Conservation (phyloP, 1,140 invertebrate species). For the Cheumatopsyche charites region DNA sequence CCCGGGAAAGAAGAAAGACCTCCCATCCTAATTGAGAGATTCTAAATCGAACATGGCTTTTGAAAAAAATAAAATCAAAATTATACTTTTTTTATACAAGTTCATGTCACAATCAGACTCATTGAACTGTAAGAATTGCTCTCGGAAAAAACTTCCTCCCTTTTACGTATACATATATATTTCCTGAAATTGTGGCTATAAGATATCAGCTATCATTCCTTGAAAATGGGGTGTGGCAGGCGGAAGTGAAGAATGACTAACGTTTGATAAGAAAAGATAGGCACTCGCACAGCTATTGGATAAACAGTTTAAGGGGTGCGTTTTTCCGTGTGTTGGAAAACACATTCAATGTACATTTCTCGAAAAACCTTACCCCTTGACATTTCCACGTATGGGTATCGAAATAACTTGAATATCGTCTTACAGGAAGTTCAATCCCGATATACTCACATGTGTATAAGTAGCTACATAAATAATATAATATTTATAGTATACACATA, state of each 20-base stretch:
- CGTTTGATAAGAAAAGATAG: slow-evolving; percentile 41
- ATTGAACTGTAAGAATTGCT: no score
- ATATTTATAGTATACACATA: no score
- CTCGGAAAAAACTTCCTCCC: slow-evolving; percentile 10
- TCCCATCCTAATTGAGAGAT: neutral
- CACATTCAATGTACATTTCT: neutral
- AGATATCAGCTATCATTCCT: slow-evolving; percentile 33
- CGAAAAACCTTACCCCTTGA: slow-evolving; percentile 2
- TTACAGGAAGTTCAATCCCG: no score
- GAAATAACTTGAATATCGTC: no score
- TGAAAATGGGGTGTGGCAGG: slow-evolving; percentile 29
- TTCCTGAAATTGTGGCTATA: slow-evolving; percentile 3
- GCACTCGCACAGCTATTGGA: slow-evolving; percentile 14
- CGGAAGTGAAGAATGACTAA: slow-evolving; percentile 36
- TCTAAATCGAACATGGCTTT: no score
- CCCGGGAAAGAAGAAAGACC: neutral
- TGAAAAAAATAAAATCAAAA: no score
- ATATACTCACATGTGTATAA: no score
- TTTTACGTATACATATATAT: neutral
- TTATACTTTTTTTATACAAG: no score
- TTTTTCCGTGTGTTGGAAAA: slow-evolving; percentile 1
- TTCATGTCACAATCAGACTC: no score
- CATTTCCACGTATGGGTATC: neutral
- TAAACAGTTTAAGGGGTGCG: slow-evolving; percentile 31
- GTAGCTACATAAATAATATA: no score